phyloP scores from a whole-genome alignment of 2,888 invertebrate species.

The Lypha dubia region DNA sequence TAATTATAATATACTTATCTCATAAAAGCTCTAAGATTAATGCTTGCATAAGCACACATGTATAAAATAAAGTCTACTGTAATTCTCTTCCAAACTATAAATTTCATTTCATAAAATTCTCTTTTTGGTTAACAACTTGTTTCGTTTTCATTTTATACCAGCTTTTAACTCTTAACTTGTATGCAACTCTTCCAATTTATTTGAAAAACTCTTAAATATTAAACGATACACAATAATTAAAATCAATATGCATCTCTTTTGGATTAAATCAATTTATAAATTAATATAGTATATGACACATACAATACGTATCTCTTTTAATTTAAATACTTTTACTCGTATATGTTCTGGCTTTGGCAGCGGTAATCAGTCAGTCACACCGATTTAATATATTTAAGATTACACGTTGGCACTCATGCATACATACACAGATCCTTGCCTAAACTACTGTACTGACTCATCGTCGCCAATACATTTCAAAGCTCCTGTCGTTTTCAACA shows the following conservation, averaged over 20 bases:
- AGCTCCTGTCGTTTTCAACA: slow-evolving; percentile 56
- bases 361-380: slow-evolving; percentile 50
- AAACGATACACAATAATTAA: background rate
- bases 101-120: background rate
- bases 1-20: too few relatives aligned
- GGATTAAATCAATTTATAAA: slow-evolving; percentile 1
- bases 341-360: slow-evolving; percentile 30
- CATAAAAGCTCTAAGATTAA: background rate
- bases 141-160: slow-evolving; percentile 47
- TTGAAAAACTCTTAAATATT: slow-evolving; percentile 34
- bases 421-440: too few relatives aligned
- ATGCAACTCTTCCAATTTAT: slow-evolving; percentile 31
- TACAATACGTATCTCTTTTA: slow-evolving; percentile 16
- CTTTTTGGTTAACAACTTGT: slow-evolving; percentile 18
- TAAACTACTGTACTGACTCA: slow-evolving; percentile 44
- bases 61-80: too few relatives aligned
- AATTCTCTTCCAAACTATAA: background rate
- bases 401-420: background rate
- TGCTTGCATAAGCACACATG: background rate
- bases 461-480: background rate
- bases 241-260: slow-evolving; percentile 46
- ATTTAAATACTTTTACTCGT: background rate
- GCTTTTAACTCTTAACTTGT: slow-evolving; percentile 10
- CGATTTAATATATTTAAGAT: background rate
- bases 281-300: background rate